phyloP scores from a whole-genome alignment of 1,140 invertebrate genomes.

The Pogonomyrmex californicus region DNA sequence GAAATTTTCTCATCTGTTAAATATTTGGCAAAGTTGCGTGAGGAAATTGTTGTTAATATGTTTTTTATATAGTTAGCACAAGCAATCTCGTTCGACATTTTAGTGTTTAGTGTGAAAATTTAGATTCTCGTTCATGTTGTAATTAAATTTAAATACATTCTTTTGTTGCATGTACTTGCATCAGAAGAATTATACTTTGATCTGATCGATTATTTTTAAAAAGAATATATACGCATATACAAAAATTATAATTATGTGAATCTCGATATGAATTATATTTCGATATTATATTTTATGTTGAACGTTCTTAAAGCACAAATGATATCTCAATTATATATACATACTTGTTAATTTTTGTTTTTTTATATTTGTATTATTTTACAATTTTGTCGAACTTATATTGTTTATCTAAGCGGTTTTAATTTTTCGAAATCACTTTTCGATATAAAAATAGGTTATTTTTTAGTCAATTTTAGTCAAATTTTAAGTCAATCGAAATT shows the following conservation, averaged over 20 bases:
- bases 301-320: conserved; percentile 9
- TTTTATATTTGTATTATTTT: not conserved
- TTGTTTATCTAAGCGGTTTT: not conserved
- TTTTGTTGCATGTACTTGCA: conserved; percentile 35
- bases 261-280: conserved; percentile 25
- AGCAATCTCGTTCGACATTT: conserved; percentile 44
- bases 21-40: not conserved
- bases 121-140: conserved; percentile 2
- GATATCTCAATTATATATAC: conserved; percentile 22
- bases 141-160: conserved; percentile 35
- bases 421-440: conserved; percentile 1
- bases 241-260: conserved; percentile 10
- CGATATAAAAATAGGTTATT: not conserved
- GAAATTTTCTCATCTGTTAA: conserved; percentile 49
- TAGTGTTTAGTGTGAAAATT: conserved; percentile 29
- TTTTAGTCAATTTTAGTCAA: too few species aligned
- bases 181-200: not conserved
- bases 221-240: not conserved
- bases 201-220: conserved; percentile 29
- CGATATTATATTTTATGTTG: conserved; percentile 11
- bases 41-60: not conserved
- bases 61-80: not conserved
- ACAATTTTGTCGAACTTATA: conserved; percentile 4
- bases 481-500: conserved; percentile 12
- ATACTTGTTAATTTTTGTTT: not conserved